Evolutionary conservation across 2,888 invertebrate species (phyloP), one percentile per base, ranked within the genome.

Genomic region (Gibbula magus): DNA sequence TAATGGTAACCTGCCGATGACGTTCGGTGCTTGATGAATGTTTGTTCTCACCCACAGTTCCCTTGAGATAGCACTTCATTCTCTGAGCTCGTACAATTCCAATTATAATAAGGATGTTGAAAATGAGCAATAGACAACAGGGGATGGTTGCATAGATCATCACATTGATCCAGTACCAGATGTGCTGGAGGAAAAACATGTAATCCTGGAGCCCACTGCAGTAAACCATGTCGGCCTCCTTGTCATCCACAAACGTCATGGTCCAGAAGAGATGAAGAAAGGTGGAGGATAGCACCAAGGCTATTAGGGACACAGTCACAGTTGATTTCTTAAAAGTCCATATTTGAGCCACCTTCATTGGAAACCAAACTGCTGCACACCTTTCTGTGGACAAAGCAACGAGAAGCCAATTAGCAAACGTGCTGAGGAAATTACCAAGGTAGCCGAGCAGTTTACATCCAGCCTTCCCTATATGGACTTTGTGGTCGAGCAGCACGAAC

Each of bases 341-440:
- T 18, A 51, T 67, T 39, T 70, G 67, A 20, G 70, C 78, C n/a
- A 78, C 52, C 16, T 78, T 66, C 4, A 78, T 52, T 5, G 78
- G 78, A 32, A 67, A 78, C 78, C 78, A 78, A n/a, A 78, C 78
- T 10, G 78, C 78, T n/a, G 53, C 78, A 53, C 39, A 74, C 25
- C 74, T 20, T 67, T 84, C 84, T 7, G 79, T 67, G 51, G 83
- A 83, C 75, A 84, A 81, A 20, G 82, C 74, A 4, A 83, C 78
- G 20, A 84, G 79, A 22, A 84, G 61, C 84, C 84, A 84, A 79
- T 83, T 83, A 10, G 83, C 79, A 61, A 81, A 77, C 39, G 79
- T 82, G 73, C 53, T 20, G 35, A 80, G 32, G 78, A 67, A 78
- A 54, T 75, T 54, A 25, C 75, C 52, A 29, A 81, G 20, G 66